Base-by-base conservation (phyloP, 2,888 invertebrate genomes). In the Eledona agricola region DNA sequence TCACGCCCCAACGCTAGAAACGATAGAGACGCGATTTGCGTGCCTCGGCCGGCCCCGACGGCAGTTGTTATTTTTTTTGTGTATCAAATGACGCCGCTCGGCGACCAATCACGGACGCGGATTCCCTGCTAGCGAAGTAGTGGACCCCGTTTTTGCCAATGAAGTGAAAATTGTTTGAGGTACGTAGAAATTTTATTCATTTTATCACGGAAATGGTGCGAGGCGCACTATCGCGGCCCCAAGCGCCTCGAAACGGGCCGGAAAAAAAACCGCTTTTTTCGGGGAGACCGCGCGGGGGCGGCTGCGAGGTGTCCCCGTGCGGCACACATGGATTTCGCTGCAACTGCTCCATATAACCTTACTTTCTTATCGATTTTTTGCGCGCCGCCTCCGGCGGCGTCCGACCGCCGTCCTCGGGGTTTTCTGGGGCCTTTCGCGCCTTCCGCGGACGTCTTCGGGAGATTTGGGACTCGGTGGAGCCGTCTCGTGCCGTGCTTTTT, bases 151-250 rank as follows among this genome's bases (percentile, higher is more conserved):
- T 73, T 73, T 72, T 71, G 70, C 73, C 72, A 72, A 72, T 74
- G 73, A 74, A 72, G 75, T 76, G 76, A 76, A 74, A 75, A 74
- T 74, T 73, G 75, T 75, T 72, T 70, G 73, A 76, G 76, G 77
- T 77, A 77, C 71, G 77, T 77, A 76, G 73, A 76, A 62, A 77
- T 76, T 77, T 76, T 76, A 76, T 75, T 72, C 75, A 75, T 76
- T 76, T 77, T 76, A 76, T 72, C 69, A 67, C 70, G 74, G 74
- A 76, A 74, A 71, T 72, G 69, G 70, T 68, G 69, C 68, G 72
- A 71, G 71, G 66, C 66, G 70, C 64, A 65, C 63, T 68, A 61
- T 64, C 57, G 64, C 57, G 67, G 63, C 53, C 61, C 65, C 63
- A 42, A 40, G 25, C 43, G 43, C 3, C 51, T 23, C 28, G 25